Base-by-base conservation (phyloP, 92 coral and sea anemone genomes). In the Phenganax marumi region DNA sequence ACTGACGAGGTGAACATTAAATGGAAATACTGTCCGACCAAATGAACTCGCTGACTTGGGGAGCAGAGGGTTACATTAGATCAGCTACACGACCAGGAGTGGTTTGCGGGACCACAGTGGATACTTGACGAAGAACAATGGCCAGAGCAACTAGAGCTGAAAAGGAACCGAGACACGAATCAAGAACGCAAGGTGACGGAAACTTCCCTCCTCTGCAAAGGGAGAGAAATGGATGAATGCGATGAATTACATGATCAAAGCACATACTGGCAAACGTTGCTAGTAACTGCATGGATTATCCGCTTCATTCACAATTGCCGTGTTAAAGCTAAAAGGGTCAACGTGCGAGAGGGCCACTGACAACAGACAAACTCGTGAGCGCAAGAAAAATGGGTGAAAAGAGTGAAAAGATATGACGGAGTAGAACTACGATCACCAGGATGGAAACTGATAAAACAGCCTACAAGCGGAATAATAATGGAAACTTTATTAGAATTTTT, bases 11-110 rank as follows among this genome's bases (percentile, higher is more conserved):
- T n/a, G n/a, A n/a, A n/a, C 14, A 79, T 81, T 18, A 55, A 14
- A 24, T 90, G 93, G 88, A 90, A 77, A 76, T 73, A 90, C 72
- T 90, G 93, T 61, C 90, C 90, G n/a, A 84, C 91, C 26, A 74
- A 88, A 49, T 70, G 43, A 75, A 90, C 79, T 90, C 12, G 91
- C 90, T 21, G 89, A 90, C 46, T 76, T 88, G 17, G 91, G 91
- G 74, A 90, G 93, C 55, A 62, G 90, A 46, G 89, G 89, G n/a
- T n/a, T n/a, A n/a, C n/a, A n/a, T n/a, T n/a, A n/a, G n/a, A n/a
- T n/a, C n/a, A n/a, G n/a, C n/a, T n/a, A n/a, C n/a, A n/a, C n/a
- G 23, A 16, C 8, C 8, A 16, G 8, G 68, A 16, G 6, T 61
- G 68, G 68, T 61, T 61, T 16, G 16, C 50, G 78, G 61, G 58